Conservation (phyloP, 1,140 invertebrate species). For the Drosophila nannoptera region DNA sequence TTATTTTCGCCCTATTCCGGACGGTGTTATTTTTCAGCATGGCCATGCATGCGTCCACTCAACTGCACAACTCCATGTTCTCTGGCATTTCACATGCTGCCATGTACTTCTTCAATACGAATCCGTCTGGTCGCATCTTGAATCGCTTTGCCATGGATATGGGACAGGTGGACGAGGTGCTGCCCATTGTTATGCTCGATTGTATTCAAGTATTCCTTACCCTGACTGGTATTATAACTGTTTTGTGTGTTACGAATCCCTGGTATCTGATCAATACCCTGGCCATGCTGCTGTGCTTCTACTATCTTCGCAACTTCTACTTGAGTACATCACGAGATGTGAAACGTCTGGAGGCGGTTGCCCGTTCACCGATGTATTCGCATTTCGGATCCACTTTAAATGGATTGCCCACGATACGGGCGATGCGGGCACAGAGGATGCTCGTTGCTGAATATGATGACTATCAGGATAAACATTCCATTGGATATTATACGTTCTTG, state of each 20-base stretch:
- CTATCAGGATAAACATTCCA: constrained; percentile 85
- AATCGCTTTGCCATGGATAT: constrained; percentile 90
- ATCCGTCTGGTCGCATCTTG: constrained; percentile 86
- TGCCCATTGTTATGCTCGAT: constrained; percentile 84
- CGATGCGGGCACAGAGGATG: constrained; percentile 82
- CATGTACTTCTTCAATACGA: constrained; percentile 90
- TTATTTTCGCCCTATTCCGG: constrained; percentile 81
- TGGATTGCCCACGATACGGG: constrained; percentile 88
- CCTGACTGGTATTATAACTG: constrained; percentile 86
- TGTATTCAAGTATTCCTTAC: constrained; percentile 87
- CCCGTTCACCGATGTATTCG: constrained; percentile 88
- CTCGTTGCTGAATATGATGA: constrained; percentile 84
- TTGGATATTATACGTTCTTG: constrained; percentile 88
- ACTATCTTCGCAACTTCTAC: constrained; percentile 88
- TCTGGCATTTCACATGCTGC: constrained; percentile 79
- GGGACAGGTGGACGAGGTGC: constrained; percentile 79
- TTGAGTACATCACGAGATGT: constrained; percentile 89
- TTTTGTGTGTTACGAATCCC: constrained; percentile 87
- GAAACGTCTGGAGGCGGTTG: constrained; percentile 91
- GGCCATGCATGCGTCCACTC: constrained; percentile 86
- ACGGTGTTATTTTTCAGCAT: constrained; percentile 84
- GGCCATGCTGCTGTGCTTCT: constrained; percentile 85
- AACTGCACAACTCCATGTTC: constrained; percentile 70
- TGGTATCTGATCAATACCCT: constrained; percentile 87
- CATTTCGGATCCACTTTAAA: constrained; percentile 86